Percentiles rank a stretch among this genome's conserved stretches.
phyloP scores from a whole-genome alignment of 1,140 invertebrate genomes.

The Apis dorsata region DNA sequence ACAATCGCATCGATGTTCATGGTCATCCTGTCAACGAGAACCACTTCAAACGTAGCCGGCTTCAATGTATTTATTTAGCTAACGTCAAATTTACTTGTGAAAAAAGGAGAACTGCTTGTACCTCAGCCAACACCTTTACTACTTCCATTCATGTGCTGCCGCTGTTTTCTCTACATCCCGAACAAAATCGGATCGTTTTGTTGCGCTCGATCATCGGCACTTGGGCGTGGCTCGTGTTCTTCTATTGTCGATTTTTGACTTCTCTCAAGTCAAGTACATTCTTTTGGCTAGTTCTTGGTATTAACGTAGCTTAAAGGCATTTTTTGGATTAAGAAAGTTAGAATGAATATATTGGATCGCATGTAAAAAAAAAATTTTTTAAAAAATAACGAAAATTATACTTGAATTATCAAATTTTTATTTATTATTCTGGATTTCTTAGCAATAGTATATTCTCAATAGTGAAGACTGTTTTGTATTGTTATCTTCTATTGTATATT shows the following conservation, averaged over 20 bases:
- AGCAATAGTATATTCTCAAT: not conserved
- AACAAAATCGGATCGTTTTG: constrained; percentile 58
- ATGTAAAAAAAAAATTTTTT: not conserved
- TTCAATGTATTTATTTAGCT: constrained; percentile 79
- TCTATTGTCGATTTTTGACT: constrained; percentile 51
- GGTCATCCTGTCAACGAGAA: constrained; percentile 70
- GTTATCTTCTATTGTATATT: not conserved
- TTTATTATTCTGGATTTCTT: not conserved
- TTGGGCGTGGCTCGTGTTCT: constrained; percentile 57
- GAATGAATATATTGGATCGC: not conserved
- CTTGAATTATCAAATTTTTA: not conserved
- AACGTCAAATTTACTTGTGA: constrained; percentile 78
- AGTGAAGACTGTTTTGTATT: not conserved
- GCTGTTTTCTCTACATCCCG: constrained; percentile 17
- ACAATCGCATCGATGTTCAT: constrained; percentile 66
- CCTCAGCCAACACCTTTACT: constrained; percentile 26
- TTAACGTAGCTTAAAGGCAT: not conserved
- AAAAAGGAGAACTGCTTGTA: constrained; percentile 47
- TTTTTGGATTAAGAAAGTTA: not conserved
- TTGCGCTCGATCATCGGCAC: constrained; percentile 25
- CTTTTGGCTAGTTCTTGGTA: not conserved
- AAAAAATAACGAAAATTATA: not conserved
- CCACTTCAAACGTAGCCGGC: constrained; percentile 79
- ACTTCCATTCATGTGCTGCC: not conserved
- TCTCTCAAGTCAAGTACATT: constrained; percentile 37